Conservation (phyloP, 1,140 invertebrate genomes). For the Ephestia elutella region DNA sequence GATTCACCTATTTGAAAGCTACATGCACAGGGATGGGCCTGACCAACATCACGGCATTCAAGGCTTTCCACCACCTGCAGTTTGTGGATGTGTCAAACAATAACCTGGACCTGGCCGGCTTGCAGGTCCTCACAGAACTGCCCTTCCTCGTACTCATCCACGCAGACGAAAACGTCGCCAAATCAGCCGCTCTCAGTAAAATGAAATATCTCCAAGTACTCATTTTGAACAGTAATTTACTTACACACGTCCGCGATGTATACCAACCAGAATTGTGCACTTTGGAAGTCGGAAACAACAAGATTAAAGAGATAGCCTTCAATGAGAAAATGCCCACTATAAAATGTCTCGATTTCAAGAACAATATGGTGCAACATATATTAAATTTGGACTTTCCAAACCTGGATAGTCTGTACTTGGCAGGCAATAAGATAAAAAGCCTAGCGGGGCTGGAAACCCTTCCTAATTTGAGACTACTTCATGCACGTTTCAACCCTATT, state of each 20-base stretch:
- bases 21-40: conserved; percentile 58
- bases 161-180: conserved; percentile 68
- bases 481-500: conserved; percentile 73
- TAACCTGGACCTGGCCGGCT: conserved; percentile 54
- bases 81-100: conserved; percentile 75
- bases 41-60: conserved; percentile 66
- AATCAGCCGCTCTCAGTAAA: conserved; percentile 59
- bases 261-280: conserved; percentile 71
- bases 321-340: conserved; percentile 53
- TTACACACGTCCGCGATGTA: conserved; percentile 65
- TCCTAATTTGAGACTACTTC: conserved; percentile 68
- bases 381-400: conserved; percentile 56
- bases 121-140: conserved; percentile 67
- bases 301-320: conserved; percentile 49
- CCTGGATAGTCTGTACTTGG: conserved; percentile 70
- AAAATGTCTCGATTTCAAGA: conserved; percentile 66
- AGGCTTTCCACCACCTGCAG: conserved; percentile 70
- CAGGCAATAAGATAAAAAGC: conserved; percentile 62
- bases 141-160: conserved; percentile 72
- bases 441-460: conserved; percentile 59
- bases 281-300: conserved; percentile 72
- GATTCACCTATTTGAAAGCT: conserved; percentile 67
- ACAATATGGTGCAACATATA: conserved; percentile 68
- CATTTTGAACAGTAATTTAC: conserved; percentile 69
- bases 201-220: conserved; percentile 75